phyloP scores from a whole-genome alignment of 1,140 invertebrate species.

The Drosophila serrata region DNA sequence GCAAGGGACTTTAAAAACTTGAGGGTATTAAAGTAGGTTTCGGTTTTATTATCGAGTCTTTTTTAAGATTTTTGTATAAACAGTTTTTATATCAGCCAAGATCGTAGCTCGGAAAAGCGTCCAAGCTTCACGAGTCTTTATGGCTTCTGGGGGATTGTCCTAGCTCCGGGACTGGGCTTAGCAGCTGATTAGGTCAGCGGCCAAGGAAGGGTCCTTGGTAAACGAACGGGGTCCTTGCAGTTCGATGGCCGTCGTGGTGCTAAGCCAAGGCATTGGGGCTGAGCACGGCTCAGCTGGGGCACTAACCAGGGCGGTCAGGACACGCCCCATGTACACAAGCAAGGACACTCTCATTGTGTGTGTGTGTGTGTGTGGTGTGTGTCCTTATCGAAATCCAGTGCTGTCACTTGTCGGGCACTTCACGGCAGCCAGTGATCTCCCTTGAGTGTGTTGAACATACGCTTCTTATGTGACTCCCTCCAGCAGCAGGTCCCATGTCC shows the following conservation, averaged over 20 bases:
- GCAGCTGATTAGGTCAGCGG: conserved; percentile 54
- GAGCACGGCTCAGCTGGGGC: conserved; percentile 20
- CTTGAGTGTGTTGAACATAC: conserved; percentile 80
- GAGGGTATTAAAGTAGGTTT: neutral
- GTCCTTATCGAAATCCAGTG: conserved; percentile 61
- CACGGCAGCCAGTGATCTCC: conserved; percentile 78
- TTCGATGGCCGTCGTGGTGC: conserved; percentile 19
- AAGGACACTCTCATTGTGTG: conserved; percentile 41
- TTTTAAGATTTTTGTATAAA: neutral
- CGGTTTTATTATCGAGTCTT: neutral
- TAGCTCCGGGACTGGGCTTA: conserved; percentile 30
- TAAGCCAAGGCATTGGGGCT: conserved; percentile 5
- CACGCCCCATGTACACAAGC: neutral
- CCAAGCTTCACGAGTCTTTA: neutral
- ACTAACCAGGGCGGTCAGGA: neutral
- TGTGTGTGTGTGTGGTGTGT: too few species aligned
- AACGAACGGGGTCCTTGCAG: conserved; percentile 7
- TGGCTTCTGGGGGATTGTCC: conserved; percentile 3
- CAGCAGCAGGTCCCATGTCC: neutral
- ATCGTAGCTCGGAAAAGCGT: neutral
- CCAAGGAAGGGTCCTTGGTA: conserved; percentile 4
- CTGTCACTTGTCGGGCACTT: conserved; percentile 70
- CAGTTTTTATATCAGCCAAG: too few species aligned
- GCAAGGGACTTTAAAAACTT: neutral
- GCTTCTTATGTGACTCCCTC: conserved; percentile 29